These are phyloP conservation scores for Drosophila birchii DNA, from an alignment of 2,888 invertebrate genomes.

Conservation along the genomic window DNA sequence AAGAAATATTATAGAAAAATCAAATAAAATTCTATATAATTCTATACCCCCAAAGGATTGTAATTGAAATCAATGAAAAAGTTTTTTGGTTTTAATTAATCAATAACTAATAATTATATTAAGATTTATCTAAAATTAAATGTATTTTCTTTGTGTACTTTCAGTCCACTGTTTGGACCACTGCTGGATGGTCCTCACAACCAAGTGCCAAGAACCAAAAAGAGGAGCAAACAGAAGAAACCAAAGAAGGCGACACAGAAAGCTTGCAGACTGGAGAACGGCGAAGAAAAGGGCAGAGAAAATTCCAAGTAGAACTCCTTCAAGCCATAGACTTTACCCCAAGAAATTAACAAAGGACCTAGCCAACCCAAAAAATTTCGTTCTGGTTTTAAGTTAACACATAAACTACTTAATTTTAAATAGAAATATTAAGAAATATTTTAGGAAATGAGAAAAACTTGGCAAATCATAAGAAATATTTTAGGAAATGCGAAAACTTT, in stretches of 20 bases:
- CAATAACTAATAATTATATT: neutral
- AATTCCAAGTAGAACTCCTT: neutral
- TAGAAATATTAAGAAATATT: neutral
- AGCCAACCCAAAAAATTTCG: neutral
- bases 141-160: neutral
- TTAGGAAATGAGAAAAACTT: neutral
- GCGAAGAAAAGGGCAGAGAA: neutral
- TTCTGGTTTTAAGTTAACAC: neutral
- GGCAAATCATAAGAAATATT: neutral
- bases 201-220: constrained; percentile 47
- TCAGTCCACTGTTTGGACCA: constrained; percentile 2
- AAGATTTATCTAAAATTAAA: too few species aligned
- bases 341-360: neutral
- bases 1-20: neutral
- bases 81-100: neutral
- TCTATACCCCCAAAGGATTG: too few species aligned
- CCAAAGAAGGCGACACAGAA: constrained; percentile 11
- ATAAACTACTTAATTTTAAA: neutral
- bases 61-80: too few species aligned
- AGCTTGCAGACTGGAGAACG: constrained; percentile 5
- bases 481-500: neutral
- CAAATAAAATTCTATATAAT: too few species aligned
- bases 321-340: too few species aligned
- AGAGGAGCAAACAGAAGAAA: constrained; percentile 9
- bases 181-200: constrained; percentile 26